phyloP scores from a whole-genome alignment of 2,113 vertebrate species.

The Mungos mungo region DNA sequence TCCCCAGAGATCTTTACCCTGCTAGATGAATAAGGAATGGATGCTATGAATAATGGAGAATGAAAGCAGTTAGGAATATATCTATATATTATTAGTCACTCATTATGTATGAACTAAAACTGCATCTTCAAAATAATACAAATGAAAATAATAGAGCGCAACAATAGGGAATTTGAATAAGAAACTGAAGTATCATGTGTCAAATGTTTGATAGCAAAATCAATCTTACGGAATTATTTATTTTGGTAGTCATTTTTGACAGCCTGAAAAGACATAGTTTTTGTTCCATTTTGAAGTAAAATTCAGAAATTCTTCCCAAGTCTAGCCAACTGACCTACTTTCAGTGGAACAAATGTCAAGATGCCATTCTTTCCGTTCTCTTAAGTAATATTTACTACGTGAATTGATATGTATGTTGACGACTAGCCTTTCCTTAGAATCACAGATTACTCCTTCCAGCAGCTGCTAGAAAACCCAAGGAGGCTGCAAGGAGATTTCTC shows the following conservation, averaged over 20 bases:
- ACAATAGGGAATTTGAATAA: not conserved
- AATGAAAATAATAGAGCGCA: conserved; percentile 18
- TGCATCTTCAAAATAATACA: conserved; percentile 61
- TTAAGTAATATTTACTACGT: not conserved
- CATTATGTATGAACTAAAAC: conserved; percentile 61
- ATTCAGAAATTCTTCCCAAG: not conserved
- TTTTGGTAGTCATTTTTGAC: conserved; percentile 13
- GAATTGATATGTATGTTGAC: not conserved
- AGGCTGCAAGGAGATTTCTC: fast-evolving
- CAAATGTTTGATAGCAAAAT: conserved; percentile 23
- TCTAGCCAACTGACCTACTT: not conserved
- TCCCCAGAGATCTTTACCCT: conserved; percentile 24
- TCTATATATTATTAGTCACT: conserved; percentile 61
- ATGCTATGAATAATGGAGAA: conserved; percentile 51
- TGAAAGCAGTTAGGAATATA: conserved; percentile 52
- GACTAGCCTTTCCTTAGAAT: not conserved
- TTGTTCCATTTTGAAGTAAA: not conserved
- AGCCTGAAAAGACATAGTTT: not conserved
- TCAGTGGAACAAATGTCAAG: not conserved
- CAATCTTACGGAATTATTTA: conserved; percentile 19
- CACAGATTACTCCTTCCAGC: not conserved
- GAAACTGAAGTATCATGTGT: conserved; percentile 21
- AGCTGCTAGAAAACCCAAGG: not conserved
- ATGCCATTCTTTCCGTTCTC: not conserved
- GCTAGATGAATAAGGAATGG: conserved; percentile 44